Evolutionary conservation across 1,140 invertebrate genomes (phyloP), one percentile per base, ranked within the genome.

Genomic region (Plectrocnemia conspersa): DNA sequence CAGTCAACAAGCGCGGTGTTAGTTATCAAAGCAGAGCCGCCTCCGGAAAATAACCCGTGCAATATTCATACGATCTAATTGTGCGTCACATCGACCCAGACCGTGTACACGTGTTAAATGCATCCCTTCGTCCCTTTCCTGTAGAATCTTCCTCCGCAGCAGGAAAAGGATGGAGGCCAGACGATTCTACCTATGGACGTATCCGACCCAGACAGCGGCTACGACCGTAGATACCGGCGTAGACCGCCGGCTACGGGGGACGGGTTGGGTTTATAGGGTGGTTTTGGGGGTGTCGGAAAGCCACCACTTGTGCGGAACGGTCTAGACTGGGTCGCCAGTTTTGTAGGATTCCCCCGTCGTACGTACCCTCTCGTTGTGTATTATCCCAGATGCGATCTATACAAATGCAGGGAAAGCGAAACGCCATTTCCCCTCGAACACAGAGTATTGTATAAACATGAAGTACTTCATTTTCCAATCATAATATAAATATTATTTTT

Each of bases 11-110:
- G n/a, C n/a, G n/a, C n/a, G n/a, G n/a, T n/a, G n/a, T n/a, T n/a
- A n/a, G n/a, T n/a, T n/a, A n/a, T n/a, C n/a, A n/a, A n/a, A n/a
- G n/a, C n/a, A n/a, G n/a, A n/a, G n/a, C n/a, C n/a, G n/a, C n/a
- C n/a, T n/a, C n/a, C n/a, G 33, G 25, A 42, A 27, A 45, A 45
- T n/a, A 27, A 27, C 42, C 2, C 40, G n/a, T 7, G 13, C 11
- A 45, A 18, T 48, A 9, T 46, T 11, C 11, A 23, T 44, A 16
- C 32, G 15, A 32, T 18, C 57, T 59, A 59, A 59, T 59, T 59
- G 57, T 59, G 57, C 57, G 57, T 55, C 52, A 29, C 32, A 59
- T 59, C 57, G 57, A 59, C 48, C 57, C 45, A 48, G 46, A 49
- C 54, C 23, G 38, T 32, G 27, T 56, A 47, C 54, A 56, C 33